Percentiles rank a stretch among this genome's conserved stretches.
These are phyloP conservation scores for Melanotaenia parkinsoni DNA, from an alignment of 2,797 vertebrate genomes.

Conservation along the genomic window DNA sequence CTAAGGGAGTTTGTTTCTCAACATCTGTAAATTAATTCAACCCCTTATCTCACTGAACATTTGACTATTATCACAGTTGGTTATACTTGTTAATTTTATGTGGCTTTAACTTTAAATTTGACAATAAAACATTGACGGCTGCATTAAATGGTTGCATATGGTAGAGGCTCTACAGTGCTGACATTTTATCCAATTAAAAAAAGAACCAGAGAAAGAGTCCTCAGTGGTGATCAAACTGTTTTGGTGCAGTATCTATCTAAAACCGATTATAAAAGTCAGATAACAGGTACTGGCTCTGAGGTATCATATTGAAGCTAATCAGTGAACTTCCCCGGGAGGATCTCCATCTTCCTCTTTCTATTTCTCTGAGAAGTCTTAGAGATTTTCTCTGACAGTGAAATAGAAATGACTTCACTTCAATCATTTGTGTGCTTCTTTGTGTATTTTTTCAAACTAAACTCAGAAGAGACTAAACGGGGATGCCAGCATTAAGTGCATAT, in stretches of 20 bases:
- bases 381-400: conserved; percentile 18
- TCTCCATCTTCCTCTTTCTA: conserved; percentile 17
- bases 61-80: neutral
- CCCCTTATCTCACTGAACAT: neutral
- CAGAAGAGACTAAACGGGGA: neutral
- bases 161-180: neutral
- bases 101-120: neutral
- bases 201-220: neutral
- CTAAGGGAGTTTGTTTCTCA: neutral
- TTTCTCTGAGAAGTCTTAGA: conserved; percentile 30
- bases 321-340: conserved; percentile 35
- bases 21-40: neutral
- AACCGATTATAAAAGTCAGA: conserved; percentile 30
- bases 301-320: conserved; percentile 39
- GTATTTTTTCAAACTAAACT: neutral
- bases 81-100: neutral
- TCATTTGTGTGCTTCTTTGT: conserved; percentile 10
- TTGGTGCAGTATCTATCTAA: conserved; percentile 35
- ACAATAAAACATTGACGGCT: conserved; percentile 1
- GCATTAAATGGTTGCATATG: neutral
- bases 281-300: conserved; percentile 31
- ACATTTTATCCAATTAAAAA: neutral
- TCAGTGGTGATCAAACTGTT: conserved; percentile 18
- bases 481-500: neutral
- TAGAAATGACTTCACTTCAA: conserved; percentile 3